A percentile compares a stretch with the other conserved stretches of the same genome.
Conservation (phyloP, 2,797 vertebrate genomes). For the Spinus pinus region DNA sequence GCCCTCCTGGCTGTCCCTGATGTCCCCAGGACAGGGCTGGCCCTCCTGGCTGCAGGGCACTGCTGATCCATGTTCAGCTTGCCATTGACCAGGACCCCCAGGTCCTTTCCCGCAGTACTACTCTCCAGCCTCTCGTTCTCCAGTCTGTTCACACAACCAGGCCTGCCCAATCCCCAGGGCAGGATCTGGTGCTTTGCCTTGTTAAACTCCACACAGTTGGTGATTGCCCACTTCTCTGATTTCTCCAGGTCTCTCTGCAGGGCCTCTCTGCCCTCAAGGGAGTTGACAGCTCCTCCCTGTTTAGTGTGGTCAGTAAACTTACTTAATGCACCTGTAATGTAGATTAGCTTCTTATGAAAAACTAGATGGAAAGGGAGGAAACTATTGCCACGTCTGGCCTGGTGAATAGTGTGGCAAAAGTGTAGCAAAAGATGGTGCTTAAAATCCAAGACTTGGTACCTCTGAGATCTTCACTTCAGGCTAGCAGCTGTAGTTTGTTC, state of each 20-base stretch:
- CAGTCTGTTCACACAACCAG: not conserved
- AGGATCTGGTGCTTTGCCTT: not conserved
- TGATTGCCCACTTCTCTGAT: not conserved
- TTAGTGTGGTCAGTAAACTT: not conserved
- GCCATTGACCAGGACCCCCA: accelerated
- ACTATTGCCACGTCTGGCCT: accelerated
- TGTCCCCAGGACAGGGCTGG: not conserved
- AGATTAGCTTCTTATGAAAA: not conserved
- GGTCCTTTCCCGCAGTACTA: not conserved
- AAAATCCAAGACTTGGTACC: not conserved
- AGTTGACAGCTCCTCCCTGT: not conserved
- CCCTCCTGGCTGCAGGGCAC: not conserved
- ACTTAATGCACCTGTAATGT: not conserved
- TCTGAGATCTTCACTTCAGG: not conserved
- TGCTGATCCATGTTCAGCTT: not conserved
- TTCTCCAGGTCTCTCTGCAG: not conserved
- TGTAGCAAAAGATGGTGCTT: not conserved
- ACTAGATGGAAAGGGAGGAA: not conserved
- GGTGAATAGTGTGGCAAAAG: not conserved
- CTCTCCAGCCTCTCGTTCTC: not conserved
- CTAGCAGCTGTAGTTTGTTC: not conserved
- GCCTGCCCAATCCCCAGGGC: not conserved
- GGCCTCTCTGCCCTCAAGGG: not conserved
- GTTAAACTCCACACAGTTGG: not conserved
- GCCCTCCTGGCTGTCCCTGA: not conserved